phyloP scores from a whole-genome alignment of 2,888 invertebrate species.

The Sarcophaga variegata region DNA sequence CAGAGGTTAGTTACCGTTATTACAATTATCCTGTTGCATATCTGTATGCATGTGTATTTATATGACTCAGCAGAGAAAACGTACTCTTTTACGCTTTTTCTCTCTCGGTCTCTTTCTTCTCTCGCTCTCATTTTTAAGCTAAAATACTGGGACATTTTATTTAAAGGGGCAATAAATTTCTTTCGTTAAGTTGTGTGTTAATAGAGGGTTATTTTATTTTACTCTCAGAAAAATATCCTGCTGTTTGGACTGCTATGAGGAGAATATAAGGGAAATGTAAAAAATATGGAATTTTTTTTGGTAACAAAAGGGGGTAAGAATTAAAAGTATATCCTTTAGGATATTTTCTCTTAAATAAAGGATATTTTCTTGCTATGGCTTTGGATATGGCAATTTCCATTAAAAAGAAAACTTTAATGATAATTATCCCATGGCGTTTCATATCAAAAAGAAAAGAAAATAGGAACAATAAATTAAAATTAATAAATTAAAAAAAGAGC shows the following conservation, averaged over 20 bases:
- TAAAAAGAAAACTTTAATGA: background rate
- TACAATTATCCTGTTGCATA: constrained; percentile 57
- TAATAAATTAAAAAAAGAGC: too few species aligned
- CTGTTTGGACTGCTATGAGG: background rate
- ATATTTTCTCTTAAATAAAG: constrained; percentile 53
- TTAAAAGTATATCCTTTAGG: background rate
- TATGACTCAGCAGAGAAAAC: background rate
- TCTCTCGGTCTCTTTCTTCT: background rate
- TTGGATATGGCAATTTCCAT: background rate
- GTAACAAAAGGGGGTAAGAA: background rate
- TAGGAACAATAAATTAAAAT: too few species aligned
- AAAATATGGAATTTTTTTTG: background rate
- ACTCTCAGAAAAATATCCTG: background rate
- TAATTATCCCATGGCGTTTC: too few species aligned
- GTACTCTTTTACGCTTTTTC: background rate
- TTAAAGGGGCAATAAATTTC: background rate
- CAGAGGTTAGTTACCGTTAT: constrained; percentile 20
- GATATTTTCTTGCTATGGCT: background rate
- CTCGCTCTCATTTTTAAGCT: background rate
- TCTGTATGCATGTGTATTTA: background rate
- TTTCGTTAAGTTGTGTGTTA: constrained; percentile 60
- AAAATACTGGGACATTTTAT: constrained; percentile 39
- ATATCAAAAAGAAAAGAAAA: too few species aligned
- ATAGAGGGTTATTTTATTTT: constrained; percentile 21
- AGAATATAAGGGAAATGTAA: background rate